Base-by-base conservation (phyloP, 2,113 vertebrate species). In the Oceanodroma tethys region DNA sequence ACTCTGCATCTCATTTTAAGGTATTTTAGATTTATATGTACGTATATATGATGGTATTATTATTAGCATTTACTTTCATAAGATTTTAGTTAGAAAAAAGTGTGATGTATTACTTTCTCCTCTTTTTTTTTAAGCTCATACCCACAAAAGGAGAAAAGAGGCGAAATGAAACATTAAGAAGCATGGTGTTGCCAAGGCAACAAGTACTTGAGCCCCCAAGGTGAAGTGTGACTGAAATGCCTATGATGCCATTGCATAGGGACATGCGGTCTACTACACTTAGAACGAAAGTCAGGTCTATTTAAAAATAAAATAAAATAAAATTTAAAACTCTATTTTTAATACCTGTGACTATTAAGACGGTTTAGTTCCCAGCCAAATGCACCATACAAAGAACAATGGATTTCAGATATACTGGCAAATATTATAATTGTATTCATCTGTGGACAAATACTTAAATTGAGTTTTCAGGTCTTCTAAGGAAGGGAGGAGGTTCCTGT, bases 141-240 rank as follows among this genome's bases (percentile, higher is more conserved):
- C n/a, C 90, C 65, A 93, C 63, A 89, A 75, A 88, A 96, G 88
- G 50, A 73, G 86, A 81, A 79, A 70, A 83, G 48, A 91, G 38
- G 52, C 53, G 87, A 92, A 95, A 95, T 63, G 83, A 71, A 90
- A 50, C 71, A 73, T 93, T 95, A 76, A 78, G 70, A 76, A 78
- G 70, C 66, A 88, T 34, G n/a, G 40, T 86, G 97, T 96, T 97
- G 90, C 95, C 93, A 95, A 88, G 97, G 96, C 85, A 96, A 97
- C 93, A 85, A 91, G 48, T 70, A 53, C 87, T 78, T 18, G 73
- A 82, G 78, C 30, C 63, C 88, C 81, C 67, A 72, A 95, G 95
- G 96, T 95, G 90, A 88, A 53, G 80, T 82, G 91, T 96, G 92
- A 87, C 82, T 82, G 73, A 86, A 92, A 93, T 91, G 58, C 58